phyloP scores from a whole-genome alignment of 2,888 invertebrate species.

The Archaeoteleia sp. region DNA sequence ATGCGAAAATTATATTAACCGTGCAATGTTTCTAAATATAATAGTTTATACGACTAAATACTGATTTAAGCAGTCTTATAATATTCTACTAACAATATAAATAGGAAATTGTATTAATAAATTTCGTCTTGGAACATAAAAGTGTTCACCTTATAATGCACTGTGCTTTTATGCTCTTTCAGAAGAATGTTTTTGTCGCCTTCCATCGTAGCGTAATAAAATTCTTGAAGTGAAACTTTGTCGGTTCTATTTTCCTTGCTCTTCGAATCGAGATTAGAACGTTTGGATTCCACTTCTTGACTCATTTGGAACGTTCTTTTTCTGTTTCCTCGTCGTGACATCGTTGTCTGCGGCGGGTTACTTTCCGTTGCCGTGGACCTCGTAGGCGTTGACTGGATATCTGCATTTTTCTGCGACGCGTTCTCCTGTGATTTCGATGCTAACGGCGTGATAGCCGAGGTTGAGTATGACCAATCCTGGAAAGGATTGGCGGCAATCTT shows the following conservation, averaged over 20 bases:
- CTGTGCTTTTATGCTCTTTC: slow-evolving; percentile 61
- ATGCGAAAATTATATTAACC: no score
- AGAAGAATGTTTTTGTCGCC: slow-evolving; percentile 60
- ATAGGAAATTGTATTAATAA: no score
- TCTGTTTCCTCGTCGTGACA: slow-evolving; percentile 56
- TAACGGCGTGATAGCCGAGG: slow-evolving; percentile 47
- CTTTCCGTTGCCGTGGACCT: no score
- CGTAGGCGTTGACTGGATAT: no score
- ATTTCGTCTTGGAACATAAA: not conserved
- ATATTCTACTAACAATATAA: not conserved
- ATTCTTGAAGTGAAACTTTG: slow-evolving; percentile 64
- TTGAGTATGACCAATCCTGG: slow-evolving; percentile 78
- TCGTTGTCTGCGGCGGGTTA: no score
- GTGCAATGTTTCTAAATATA: no score
- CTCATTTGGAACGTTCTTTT: slow-evolving; percentile 71
- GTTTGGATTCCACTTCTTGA: slow-evolving; percentile 72
- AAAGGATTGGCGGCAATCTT: slow-evolving; percentile 81
- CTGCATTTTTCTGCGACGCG: slow-evolving; percentile 15
- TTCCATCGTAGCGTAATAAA: slow-evolving; percentile 71
- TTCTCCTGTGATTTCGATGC: slow-evolving; percentile 5
- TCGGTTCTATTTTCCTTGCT: slow-evolving; percentile 59
- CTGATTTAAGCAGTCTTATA: no score
- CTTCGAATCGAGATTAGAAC: slow-evolving; percentile 54
- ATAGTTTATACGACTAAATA: no score
- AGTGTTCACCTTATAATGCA: slow-evolving; percentile 65